Base-by-base conservation (phyloP, 2,888 invertebrate genomes). In the Drosophila eohydei region DNA sequence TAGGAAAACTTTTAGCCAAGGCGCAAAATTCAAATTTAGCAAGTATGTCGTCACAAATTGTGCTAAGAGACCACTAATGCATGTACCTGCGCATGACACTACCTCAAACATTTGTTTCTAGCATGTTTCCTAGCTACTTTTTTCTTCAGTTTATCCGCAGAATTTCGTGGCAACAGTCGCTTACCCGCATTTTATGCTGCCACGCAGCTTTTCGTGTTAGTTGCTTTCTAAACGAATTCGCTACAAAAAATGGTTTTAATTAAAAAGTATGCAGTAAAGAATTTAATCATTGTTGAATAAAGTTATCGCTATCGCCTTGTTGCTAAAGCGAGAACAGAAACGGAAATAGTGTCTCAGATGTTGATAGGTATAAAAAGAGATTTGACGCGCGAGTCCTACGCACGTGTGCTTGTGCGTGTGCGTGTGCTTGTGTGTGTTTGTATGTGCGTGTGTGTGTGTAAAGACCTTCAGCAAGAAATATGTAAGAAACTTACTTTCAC, bases 391-490 rank as follows among this genome's bases (percentile, higher is more conserved):
- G 66, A 67, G 54, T 43, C 51, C n/a, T 46, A 67, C 50, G 43
- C 62, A 67, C 63, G 69, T 68, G 78, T 76, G 63, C 59, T 66
- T 72, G 58, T 57, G 61, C 38, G 12, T 68, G 11, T 38, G 54
- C 30, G 48, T 54, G 38, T 54, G 12, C 28, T 11, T 65, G 11
- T 36, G 48, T 48, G 59, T 56, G 40, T 62, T 38, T 36, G 50
- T 55, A 21, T 55, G 44, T 41, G 38, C 46, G 28, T 55, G 16
- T 61, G 34, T 64, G 46, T 77, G 52, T 60, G 68, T 72, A 58
- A 80, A 59, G 84, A 89, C 84, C 84, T 84, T 89, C 84, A 78
- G 56, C 66, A 64, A 74, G 69, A 74, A 81, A 87, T 89, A 66
- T 79, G 72, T 76, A 72, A 80, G 77, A 73, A 82, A 87, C 84